Percentiles rank a stretch among this genome's conserved stretches.
Evolutionary conservation across 1,140 invertebrate genomes (phyloP).

Genomic region (Hydropsyche tenuis): DNA sequence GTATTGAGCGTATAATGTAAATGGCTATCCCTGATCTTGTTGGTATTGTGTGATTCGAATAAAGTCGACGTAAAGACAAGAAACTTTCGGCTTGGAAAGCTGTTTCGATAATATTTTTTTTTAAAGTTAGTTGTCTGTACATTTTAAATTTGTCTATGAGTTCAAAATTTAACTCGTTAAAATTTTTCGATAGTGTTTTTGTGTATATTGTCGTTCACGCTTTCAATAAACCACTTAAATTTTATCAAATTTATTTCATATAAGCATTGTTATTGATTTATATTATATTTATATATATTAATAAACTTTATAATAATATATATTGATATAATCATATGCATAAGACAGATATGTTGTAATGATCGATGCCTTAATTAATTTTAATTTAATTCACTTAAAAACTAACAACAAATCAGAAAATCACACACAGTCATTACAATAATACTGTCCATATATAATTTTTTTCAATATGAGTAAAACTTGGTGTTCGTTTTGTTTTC

Average conservation of each 20-base stretch:
- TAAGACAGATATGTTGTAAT: constrained; percentile 49
- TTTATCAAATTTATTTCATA: constrained; percentile 44
- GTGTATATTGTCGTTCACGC: not conserved
- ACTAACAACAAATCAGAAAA: constrained; percentile 44
- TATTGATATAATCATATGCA: constrained; percentile 47
- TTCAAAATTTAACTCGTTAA: not conserved
- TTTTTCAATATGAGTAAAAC: not conserved
- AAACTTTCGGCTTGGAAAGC: too few species aligned
- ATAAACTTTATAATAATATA: constrained; percentile 46
- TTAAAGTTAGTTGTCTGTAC: not conserved
- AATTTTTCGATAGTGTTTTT: not conserved
- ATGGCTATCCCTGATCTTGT: not conserved
- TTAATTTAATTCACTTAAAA: constrained; percentile 41
- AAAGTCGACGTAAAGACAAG: not conserved
- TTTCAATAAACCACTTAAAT: constrained; percentile 37
- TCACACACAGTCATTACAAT: constrained; percentile 3
- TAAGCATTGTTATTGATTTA: constrained; percentile 41
- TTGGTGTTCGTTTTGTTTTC: constrained; percentile 22
- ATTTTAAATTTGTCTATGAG: not conserved
- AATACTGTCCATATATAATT: not conserved
- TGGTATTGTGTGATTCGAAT: not conserved
- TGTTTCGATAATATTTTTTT: constrained; percentile 2
- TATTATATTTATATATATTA: constrained; percentile 13
- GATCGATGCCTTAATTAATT: constrained; percentile 39
- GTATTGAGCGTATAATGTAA: not conserved